phyloP scores from a whole-genome alignment of 2,797 vertebrate species.

The Taeniopygia guttata region DNA sequence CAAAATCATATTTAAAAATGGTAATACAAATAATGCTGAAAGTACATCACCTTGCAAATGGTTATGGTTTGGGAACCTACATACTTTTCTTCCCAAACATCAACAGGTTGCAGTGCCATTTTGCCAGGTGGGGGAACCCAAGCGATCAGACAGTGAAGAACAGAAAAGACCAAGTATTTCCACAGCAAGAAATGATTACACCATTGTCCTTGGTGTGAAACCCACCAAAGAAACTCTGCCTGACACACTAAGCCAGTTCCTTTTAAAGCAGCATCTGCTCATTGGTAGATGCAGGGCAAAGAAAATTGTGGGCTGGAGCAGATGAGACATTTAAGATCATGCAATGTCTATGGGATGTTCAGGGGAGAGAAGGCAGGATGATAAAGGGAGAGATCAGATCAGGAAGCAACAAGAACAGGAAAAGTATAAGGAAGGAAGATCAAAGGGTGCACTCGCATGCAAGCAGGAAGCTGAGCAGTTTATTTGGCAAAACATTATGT shows the following conservation, averaged over 20 bases:
- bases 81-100: neutral
- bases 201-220: neutral
- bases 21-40: neutral
- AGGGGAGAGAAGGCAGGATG: neutral
- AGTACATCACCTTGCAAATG: neutral
- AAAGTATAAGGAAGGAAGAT: neutral
- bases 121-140: neutral
- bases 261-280: neutral
- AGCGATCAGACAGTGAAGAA: neutral
- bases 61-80: neutral
- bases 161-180: neutral
- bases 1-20: neutral
- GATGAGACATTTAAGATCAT: neutral
- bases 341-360: neutral
- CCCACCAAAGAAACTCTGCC: neutral
- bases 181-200: neutral
- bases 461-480: neutral
- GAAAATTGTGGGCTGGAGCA: neutral
- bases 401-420: neutral
- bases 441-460: neutral
- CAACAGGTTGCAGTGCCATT: neutral
- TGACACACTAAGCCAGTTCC: neutral
- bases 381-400: neutral
- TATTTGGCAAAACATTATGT: neutral
- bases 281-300: neutral